Percentiles rank a stretch among this genome's conserved stretches.
Evolutionary conservation across 2,113 vertebrate genomes (phyloP).

Genomic region (Eira barbara): DNA sequence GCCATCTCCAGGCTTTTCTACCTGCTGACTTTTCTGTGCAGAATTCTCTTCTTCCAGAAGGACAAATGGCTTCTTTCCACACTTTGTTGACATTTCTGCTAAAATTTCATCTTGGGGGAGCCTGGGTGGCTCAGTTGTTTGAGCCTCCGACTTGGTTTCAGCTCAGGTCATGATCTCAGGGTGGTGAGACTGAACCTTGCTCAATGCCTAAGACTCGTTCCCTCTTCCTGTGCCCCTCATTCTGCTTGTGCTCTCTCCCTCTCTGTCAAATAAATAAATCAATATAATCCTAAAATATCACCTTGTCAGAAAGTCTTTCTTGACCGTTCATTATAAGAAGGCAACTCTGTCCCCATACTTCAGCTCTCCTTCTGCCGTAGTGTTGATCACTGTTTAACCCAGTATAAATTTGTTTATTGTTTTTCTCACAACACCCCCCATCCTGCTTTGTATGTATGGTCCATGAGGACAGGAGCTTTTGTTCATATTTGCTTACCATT

Average conservation of each 20-base stretch:
- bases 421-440: background rate
- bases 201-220: background rate
- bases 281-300: background rate
- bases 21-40: background rate
- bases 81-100: background rate
- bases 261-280: background rate
- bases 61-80: background rate
- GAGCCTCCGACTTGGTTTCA: background rate
- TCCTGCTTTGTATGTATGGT: background rate
- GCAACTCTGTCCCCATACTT: background rate
- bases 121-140: background rate
- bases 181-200: background rate
- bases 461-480: background rate
- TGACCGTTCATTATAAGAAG: background rate
- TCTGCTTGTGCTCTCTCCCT: background rate
- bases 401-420: background rate
- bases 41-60: background rate
- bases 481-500: conserved; percentile 19
- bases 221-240: background rate
- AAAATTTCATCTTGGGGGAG: background rate
- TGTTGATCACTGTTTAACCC: background rate
- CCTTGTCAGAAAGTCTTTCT: background rate
- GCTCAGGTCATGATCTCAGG: background rate
- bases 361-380: background rate
- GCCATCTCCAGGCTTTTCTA: background rate